A percentile compares a stretch with the other conserved stretches of the same genome.
Conservation (phyloP, 2,113 vertebrate species). For the Pyxicephalus adspersus region DNA sequence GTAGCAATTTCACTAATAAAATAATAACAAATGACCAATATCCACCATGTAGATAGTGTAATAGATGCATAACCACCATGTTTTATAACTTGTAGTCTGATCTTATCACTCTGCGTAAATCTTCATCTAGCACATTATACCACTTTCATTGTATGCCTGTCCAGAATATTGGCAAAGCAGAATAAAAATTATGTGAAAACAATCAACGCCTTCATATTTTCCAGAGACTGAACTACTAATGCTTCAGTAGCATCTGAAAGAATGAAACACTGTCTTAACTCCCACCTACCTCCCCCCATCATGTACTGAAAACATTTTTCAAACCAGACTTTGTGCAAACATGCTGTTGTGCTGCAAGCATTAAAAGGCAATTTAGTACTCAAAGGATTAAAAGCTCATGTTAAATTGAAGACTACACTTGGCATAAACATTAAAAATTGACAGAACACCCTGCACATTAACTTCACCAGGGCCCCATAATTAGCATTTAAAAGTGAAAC, state of each 20-base stretch:
- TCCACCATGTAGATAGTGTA: background rate
- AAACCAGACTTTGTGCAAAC: constrained; percentile 85
- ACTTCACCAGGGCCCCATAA: constrained; percentile 80
- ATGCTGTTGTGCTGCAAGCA: constrained; percentile 87
- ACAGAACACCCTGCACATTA: constrained; percentile 91
- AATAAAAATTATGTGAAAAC: constrained; percentile 44
- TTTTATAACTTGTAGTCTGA: no score
- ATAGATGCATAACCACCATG: background rate
- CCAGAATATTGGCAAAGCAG: constrained; percentile 35
- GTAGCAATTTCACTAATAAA: no score
- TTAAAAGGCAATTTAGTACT: constrained; percentile 97
- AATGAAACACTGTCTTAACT: constrained; percentile 51
- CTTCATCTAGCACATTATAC: background rate
- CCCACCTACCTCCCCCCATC: constrained; percentile 60
- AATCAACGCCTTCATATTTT: constrained; percentile 47
- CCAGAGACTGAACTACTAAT: constrained; percentile 40
- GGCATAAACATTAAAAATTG: constrained; percentile 95
- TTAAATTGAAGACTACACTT: constrained; percentile 97
- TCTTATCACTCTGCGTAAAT: no score
- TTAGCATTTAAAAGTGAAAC: constrained; percentile 90
- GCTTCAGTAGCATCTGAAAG: constrained; percentile 58
- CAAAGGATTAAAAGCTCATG: constrained; percentile 96
- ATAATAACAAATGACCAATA: no score
- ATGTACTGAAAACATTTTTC: constrained; percentile 87
- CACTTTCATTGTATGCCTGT: constrained; percentile 16